Evolutionary conservation across 2,888 invertebrate species (phyloP), one percentile per base, ranked within the genome.

Genomic region (Cantharis rustica): DNA sequence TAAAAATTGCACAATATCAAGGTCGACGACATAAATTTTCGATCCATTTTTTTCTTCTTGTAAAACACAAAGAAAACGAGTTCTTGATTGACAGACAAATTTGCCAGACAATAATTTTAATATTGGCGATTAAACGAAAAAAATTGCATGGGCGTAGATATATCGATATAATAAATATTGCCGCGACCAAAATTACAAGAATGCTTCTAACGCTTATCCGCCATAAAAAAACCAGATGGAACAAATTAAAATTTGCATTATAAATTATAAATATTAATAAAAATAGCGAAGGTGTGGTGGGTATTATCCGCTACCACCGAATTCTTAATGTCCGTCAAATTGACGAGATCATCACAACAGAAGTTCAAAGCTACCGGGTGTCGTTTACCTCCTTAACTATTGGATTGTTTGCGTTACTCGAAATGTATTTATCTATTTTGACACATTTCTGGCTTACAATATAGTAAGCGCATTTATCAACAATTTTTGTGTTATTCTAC

Each of bases 1-100:
- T 66, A 66, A 66, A 66, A 66, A 66, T 66, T 66, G 64, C 64
- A 66, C 64, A 66, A 66, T 66, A 66, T 66, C 64, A 66, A 66
- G 64, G 64, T 66, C 64, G 20, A 20, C 64, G 64, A 66, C 64
- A 23, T 16, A 23, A 23, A 66, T 66, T 66, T 64, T 66, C 64
- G 64, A 66, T 66, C 64, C 17, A 20, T 66, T 66, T 66, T 63
- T 66, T 66, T 66, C 16, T 23, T n/a, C 64, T 2, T 20, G 64
- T 20, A 23, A n/a, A 63, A 66, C 64, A 66, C 64, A 66, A 66
- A 66, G 64, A 10, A 66, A 66, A n/a, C 64, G 64, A n/a, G 64
- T 66, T 20, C 20, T 66, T 66, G 64, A 66, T 66, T 66, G 64
- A 66, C 64, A 16, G 64, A 66, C 16, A 66, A 66, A 66, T 66